Percentiles rank a stretch among this genome's conserved stretches.
Conservation (phyloP, 2,888 invertebrate genomes). For the Psococerastis gibbosa region DNA sequence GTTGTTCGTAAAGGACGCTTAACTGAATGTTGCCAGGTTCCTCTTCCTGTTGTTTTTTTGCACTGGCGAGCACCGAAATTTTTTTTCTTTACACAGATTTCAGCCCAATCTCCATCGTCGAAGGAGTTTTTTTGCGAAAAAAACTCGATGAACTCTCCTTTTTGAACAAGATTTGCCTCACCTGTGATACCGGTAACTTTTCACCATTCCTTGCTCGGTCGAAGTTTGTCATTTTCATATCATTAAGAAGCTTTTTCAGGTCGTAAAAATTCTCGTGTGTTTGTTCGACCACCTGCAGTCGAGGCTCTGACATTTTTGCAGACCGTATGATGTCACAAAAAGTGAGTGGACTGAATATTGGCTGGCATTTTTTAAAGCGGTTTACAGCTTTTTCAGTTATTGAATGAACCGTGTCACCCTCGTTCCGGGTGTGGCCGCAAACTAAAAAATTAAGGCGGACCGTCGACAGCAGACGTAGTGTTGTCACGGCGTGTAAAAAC, state of each 20-base stretch:
- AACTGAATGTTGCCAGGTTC: too few species aligned
- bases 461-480: background rate
- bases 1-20: too few species aligned
- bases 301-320: background rate
- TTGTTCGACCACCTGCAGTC: background rate
- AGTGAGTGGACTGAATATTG: background rate
- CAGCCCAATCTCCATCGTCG: too few species aligned
- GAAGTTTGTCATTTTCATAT: too few species aligned
- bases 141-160: too few species aligned
- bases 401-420: background rate
- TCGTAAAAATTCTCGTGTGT: background rate
- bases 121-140: too few species aligned
- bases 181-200: too few species aligned
- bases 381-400: constrained; percentile 11
- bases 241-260: background rate
- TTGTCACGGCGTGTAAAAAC: background rate
- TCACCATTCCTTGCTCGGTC: too few species aligned
- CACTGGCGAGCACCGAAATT: too few species aligned
- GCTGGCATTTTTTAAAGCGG: background rate
- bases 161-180: too few species aligned
- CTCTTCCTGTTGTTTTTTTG: too few species aligned
- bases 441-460: background rate
- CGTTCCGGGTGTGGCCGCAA: background rate
- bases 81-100: too few species aligned
- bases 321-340: background rate